Percentiles rank a stretch among this genome's conserved stretches.
Evolutionary conservation across 2,113 vertebrate genomes (phyloP).

Genomic region (Xenotilapia caudafasciata): DNA sequence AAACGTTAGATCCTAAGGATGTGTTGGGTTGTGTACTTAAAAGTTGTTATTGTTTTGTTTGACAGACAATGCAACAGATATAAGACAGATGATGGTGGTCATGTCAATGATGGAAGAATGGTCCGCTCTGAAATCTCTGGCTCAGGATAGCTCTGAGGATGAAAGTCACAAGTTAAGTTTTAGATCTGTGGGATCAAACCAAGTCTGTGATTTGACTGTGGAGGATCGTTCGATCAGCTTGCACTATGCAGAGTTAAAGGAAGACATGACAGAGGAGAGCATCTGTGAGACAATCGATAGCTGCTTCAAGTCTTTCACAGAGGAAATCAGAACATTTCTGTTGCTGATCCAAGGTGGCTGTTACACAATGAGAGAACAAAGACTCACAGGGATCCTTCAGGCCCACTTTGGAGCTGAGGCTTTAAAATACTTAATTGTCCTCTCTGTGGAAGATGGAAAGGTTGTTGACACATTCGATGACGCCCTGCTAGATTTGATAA

Average conservation of each 20-base stretch:
- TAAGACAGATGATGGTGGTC: slow-evolving; percentile 2
- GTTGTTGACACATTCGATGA: neutral
- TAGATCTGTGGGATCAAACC: neutral
- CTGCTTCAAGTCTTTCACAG: neutral
- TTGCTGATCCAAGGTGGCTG: slow-evolving; percentile 28
- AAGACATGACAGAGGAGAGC: neutral
- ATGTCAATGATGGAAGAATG: slow-evolving; percentile 6
- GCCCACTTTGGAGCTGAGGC: slow-evolving; percentile 4
- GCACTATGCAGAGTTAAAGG: neutral
- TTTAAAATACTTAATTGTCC: slow-evolving; percentile 2
- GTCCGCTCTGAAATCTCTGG: neutral
- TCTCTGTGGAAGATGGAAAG: slow-evolving; percentile 27
- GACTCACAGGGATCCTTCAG: slow-evolving; percentile 15
- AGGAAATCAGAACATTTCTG: neutral
- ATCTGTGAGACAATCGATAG: neutral
- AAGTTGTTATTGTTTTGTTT: neutral
- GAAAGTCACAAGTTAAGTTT: neutral
- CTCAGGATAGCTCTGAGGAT: neutral
- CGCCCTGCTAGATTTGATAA: slow-evolving; percentile 29
- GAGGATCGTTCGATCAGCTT: neutral
- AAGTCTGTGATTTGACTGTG: neutral
- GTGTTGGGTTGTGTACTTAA: neutral
- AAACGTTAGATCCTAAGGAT: neutral
- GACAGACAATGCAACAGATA: neutral
- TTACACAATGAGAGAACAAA: slow-evolving; percentile 7